Percentiles rank a stretch among this genome's conserved stretches.
Conservation (phyloP, 2,797 vertebrate species). For the Sitta carolinensis region DNA sequence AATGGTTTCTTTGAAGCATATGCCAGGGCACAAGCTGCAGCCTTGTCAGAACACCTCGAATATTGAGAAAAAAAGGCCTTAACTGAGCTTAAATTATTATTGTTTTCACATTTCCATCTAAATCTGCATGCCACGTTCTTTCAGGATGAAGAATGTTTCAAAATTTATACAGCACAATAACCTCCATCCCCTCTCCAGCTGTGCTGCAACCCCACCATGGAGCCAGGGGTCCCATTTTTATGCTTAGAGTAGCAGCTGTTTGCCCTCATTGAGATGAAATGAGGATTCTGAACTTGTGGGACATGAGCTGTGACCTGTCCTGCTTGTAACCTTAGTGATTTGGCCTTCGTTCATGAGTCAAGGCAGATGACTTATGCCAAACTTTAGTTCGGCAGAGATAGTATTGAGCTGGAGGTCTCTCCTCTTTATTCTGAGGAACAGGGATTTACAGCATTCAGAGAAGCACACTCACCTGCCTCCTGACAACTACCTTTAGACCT, state of each 20-base stretch:
- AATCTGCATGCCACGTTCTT: neutral
- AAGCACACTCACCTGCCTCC: neutral
- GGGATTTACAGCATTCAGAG: neutral
- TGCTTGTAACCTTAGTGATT: neutral
- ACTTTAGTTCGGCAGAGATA: neutral
- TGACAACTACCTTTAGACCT: neutral
- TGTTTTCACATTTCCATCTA: neutral
- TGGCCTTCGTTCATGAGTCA: neutral
- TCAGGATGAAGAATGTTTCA: neutral
- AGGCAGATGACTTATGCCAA: neutral
- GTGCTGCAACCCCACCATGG: neutral
- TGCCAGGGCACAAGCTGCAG: neutral
- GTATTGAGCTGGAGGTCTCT: neutral
- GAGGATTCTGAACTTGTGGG: neutral
- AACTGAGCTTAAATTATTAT: neutral
- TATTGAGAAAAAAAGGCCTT: neutral
- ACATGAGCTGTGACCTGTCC: neutral
- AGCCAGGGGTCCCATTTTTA: neutral
- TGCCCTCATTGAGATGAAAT: neutral
- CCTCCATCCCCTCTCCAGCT: neutral
- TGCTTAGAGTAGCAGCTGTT: neutral
- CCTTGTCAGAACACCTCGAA: neutral
- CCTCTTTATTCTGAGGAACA: neutral
- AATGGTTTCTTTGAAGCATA: neutral
- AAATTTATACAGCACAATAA: neutral